A percentile compares a stretch with the other conserved stretches of the same genome.
These are phyloP conservation scores for Spongilla lacustris DNA, from an alignment of 37 sponge, comb jelly and placozoan species.

Conservation along the genomic window DNA sequence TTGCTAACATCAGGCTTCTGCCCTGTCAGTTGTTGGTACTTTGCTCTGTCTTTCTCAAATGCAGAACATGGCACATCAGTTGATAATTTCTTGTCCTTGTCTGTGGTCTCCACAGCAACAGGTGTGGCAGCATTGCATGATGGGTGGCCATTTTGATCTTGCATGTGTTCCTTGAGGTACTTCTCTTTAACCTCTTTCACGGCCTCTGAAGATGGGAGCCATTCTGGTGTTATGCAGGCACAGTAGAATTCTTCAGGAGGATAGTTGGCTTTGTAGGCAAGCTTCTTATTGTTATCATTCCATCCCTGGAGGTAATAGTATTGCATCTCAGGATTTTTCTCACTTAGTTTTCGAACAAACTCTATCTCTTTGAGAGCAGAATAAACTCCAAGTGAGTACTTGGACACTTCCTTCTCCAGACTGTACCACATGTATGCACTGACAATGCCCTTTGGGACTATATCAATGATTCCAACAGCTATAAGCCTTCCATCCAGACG, in stretches of 20 bases:
- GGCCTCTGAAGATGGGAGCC: conserved; percentile 64
- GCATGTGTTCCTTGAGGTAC: neutral
- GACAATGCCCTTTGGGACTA: conserved; percentile 85
- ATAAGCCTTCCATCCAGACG: conserved; percentile 83
- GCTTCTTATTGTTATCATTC: conserved; percentile 82
- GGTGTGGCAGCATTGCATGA: neutral
- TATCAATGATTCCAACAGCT: conserved; percentile 86
- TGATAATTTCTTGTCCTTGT: neutral
- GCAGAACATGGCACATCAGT: conserved; percentile 26
- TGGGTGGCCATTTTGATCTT: neutral
- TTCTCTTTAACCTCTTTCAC: conserved; percentile 40
- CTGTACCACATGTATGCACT: conserved; percentile 95
- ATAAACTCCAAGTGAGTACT: conserved; percentile 91
- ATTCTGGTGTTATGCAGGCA: conserved; percentile 67
- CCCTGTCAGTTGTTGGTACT: conserved; percentile 19
- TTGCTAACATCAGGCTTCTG: conserved; percentile 24
- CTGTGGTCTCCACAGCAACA: neutral
- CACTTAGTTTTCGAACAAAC: conserved; percentile 50
- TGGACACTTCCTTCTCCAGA: conserved; percentile 72
- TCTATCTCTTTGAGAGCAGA: conserved; percentile 93
- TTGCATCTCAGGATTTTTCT: conserved; percentile 59
- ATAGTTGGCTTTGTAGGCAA: conserved; percentile 90
- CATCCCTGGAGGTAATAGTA: conserved; percentile 93
- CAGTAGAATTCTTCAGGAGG: conserved; percentile 85
- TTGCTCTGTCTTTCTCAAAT: conserved; percentile 26